Percentiles rank a stretch among this genome's conserved stretches.
These are phyloP conservation scores for Andrena haemorrhoa DNA, from an alignment of 2,888 invertebrate genomes.

Conservation along the genomic window DNA sequence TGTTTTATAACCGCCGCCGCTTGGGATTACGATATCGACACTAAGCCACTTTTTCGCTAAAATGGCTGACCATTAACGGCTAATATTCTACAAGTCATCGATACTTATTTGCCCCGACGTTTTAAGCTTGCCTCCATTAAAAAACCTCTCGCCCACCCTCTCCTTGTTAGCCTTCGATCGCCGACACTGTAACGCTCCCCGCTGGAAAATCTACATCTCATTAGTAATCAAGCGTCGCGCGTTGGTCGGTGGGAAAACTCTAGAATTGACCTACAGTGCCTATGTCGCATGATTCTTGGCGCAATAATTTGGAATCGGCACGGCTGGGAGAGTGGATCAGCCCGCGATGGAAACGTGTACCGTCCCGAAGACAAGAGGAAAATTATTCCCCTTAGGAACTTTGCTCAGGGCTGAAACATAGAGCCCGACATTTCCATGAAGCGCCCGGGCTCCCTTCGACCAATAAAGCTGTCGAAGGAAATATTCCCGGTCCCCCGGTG, in stretches of 20 bases:
- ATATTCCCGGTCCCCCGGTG: slow-evolving; percentile 37
- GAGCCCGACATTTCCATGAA: slow-evolving; percentile 36
- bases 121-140: too few species aligned
- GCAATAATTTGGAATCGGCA: background rate
- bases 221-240: too few species aligned
- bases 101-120: too few species aligned
- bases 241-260: too few species aligned
- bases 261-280: too few species aligned
- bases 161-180: too few species aligned
- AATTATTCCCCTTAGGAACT: background rate
- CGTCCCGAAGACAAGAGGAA: background rate
- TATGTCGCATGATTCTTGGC: background rate
- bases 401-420: background rate
- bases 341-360: background rate
- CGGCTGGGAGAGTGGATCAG: background rate
- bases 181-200: too few species aligned
- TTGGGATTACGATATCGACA: background rate
- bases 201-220: too few species aligned
- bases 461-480: slow-evolving; percentile 60
- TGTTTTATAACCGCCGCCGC: background rate
- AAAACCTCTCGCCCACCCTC: too few species aligned
- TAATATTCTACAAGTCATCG: too few species aligned
- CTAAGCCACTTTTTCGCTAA: too few species aligned
- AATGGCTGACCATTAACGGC: too few species aligned
- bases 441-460: background rate